Evolutionary conservation across 1,140 invertebrate genomes (phyloP), one percentile per base, ranked within the genome.

Genomic region (Choristoneura fumiferana): DNA sequence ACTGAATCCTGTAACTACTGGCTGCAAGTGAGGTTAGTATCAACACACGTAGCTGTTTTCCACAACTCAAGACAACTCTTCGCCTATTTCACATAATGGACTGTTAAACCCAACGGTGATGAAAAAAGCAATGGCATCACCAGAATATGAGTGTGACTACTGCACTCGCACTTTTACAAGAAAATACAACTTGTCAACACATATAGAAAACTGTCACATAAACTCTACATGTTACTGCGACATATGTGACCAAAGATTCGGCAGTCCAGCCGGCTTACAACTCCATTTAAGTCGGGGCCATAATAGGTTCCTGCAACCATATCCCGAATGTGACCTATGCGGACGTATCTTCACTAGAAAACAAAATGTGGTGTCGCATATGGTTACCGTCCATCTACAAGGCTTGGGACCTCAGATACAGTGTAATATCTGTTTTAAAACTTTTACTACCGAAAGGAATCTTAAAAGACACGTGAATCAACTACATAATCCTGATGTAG

Each of bases 241-340:
- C 0, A 76, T 85, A 0, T 87, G 84, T 14, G 61, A 73, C 1
- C 66, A 73, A 13, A 70, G 17, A 5, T 82, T 85, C 15, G 73
- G 72, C 1, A 81, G 73, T n/a, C 65, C 73, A 0, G 61, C 70
- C 0, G 79, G 72, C 0, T 22, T 85, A 1, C 69, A 78, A 6
- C 58, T 71, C 0, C 84, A 87, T 49, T 5, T 82, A 0, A 62
- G 54, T 0, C 12, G 71, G 34, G 84, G 84, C 0, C 84, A 87
- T 53, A 87, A 87, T 17, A 60, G 71, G 0, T 67, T 64, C 8
- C 60, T 64, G 0, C 73, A 84, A 40, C 62, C 69, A 0, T 73
- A 71, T 8, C 84, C 84, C 0, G 81, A 87, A 57, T 87, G 81
- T 34, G 81, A 87, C 34, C n/a, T 84, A 1, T 87, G 84, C 38